Base-by-base conservation (phyloP, 2,888 invertebrate genomes). In the Rotaria socialis region DNA sequence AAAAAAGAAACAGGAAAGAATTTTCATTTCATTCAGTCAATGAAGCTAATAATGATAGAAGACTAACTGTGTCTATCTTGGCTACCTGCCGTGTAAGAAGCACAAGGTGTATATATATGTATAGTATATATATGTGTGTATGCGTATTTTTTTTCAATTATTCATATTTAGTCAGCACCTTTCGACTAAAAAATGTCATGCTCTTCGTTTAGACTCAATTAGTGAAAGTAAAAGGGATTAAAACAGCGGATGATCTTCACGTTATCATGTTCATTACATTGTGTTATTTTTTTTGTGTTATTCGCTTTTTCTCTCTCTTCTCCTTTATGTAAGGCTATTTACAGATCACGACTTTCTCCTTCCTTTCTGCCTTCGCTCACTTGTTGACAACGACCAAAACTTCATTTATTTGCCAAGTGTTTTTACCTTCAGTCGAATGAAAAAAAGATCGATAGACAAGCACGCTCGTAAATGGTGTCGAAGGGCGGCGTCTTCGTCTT, bases 171-270 rank as follows among this genome's bases (percentile, higher is more conserved):
- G 27, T 67, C 67, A 67, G 67, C 67, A 67, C 67, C 67, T 67
- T 67, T 67, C 67, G n/a, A 67, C 67, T 27, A 67, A 67, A 67
- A 67, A 67, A 67, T 67, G 67, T 67, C 67, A 67, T 67, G 67
- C n/a, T 67, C 67, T 67, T 67, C 67, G 27, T 67, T 67, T 35
- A 67, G 11, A 35, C 67, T 67, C 27, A 67, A 67, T 67, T 67
- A 67, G 67, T 67, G n/a, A 67, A 67, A 67, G 67, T 67, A 67
- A 27, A 67, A 67, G 35, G 67, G 67, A 67, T 67, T 67, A 67
- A 67, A 67, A 35, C 67, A 67, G 67, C 67, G 67, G 35, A 67
- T 67, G 67, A 67, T 67, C 67, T 67, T 67, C 67, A 67, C 67
- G 27, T 67, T 67, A 67, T 67, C 67, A 67, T 67, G 67, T 67